Conservation (phyloP, 2,797 vertebrate genomes). For the Glossophaga mutica region DNA sequence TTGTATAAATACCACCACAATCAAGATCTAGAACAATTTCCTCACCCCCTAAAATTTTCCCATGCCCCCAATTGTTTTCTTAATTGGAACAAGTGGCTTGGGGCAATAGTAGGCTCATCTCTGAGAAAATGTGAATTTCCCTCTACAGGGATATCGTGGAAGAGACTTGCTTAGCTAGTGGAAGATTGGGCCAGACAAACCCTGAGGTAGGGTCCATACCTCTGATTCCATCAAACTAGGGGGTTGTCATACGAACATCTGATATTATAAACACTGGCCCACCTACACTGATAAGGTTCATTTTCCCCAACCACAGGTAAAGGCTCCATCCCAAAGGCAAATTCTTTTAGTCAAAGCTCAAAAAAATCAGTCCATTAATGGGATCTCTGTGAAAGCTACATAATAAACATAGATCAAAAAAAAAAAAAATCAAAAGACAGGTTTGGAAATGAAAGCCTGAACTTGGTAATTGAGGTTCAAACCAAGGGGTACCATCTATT, state of each 20-base stretch:
- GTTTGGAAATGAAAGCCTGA: conserved; percentile 18
- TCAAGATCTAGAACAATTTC: not conserved
- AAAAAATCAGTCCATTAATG: not conserved
- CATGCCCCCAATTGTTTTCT: not conserved
- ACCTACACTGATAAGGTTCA: accelerated
- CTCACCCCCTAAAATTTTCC: not conserved
- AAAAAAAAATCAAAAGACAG: not conserved
- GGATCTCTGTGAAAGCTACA: not conserved
- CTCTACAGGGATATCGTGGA: not conserved
- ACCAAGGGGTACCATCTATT: not conserved
- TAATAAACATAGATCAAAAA: not conserved
- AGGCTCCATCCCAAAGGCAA: not conserved
- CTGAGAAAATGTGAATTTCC: not conserved
- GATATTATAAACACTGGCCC: not conserved
- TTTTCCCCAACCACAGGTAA: not conserved
- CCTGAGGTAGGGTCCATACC: not conserved
- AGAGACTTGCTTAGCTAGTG: not conserved
- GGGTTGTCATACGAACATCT: not conserved
- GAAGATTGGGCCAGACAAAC: not conserved
- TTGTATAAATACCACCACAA: not conserved
- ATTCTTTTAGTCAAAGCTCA: not conserved
- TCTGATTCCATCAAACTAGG: not conserved
- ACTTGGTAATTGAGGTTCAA: not conserved
- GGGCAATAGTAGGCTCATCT: not conserved
- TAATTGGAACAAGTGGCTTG: not conserved